Conservation (phyloP, 2,888 invertebrate species). For the Torymus texanus region DNA sequence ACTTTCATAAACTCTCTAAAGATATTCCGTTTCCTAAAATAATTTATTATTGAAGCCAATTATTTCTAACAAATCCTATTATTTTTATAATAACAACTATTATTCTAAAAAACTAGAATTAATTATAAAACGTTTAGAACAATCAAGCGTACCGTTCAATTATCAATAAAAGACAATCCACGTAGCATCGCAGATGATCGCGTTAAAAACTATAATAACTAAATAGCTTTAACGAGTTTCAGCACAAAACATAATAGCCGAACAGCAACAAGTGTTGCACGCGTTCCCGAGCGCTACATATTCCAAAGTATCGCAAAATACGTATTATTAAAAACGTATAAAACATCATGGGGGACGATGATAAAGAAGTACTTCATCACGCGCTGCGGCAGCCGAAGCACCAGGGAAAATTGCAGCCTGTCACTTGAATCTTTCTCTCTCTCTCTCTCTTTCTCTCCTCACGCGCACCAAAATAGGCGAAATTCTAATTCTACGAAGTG, state of each 20-base stretch:
- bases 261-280: neutral
- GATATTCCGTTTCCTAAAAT: too few relatives aligned
- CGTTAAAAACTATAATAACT: neutral
- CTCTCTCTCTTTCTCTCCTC: too few relatives aligned
- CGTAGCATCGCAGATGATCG: neutral
- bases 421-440: neutral
- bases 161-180: neutral
- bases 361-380: conserved; percentile 43
- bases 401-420: conserved; percentile 40
- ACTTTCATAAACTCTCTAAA: too few relatives aligned
- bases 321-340: conserved; percentile 48
- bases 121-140: conserved; percentile 7
- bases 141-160: neutral
- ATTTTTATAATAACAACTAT: too few relatives aligned
- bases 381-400: neutral
- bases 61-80: too few relatives aligned
- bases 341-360: conserved; percentile 14
- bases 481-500: conserved; percentile 47
- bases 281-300: neutral
- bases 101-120: neutral
- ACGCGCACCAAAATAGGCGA: conserved; percentile 18
- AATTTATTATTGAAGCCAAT: too few relatives aligned
- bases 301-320: neutral
- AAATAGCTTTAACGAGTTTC: conserved; percentile 5
- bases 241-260: neutral